Evolutionary conservation across 2,797 vertebrate genomes (phyloP).

Genomic region (Acanthurus lineatus): DNA sequence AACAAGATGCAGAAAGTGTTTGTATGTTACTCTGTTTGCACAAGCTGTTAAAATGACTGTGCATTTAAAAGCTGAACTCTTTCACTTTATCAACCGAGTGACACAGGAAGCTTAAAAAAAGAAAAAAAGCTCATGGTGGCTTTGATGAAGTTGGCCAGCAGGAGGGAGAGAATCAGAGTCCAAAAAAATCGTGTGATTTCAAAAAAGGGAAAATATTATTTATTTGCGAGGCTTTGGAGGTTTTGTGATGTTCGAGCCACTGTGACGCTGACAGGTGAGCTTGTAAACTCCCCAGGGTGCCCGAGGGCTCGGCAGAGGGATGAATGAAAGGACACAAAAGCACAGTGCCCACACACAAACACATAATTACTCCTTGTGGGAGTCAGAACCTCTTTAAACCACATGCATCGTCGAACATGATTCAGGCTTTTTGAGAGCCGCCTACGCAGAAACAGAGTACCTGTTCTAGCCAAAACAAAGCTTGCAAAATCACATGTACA

Average conservation of each 20-base stretch:
- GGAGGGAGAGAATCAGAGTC: neutral
- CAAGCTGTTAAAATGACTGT: constrained; percentile 45
- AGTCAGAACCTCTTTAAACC: neutral
- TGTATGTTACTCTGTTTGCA: constrained; percentile 53
- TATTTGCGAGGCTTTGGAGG: neutral
- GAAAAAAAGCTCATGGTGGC: neutral
- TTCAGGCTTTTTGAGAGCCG: neutral
- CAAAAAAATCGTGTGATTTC: neutral
- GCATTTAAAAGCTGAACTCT: constrained; percentile 22
- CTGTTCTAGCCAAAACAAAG: neutral
- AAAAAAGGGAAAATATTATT: neutral
- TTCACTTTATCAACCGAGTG: neutral
- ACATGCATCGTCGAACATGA: neutral
- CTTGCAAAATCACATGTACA: neutral
- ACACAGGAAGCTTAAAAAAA: neutral
- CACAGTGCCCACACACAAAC: neutral
- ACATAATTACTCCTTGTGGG: constrained; percentile 4
- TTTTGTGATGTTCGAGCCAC: constrained; percentile 17
- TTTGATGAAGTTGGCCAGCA: constrained; percentile 5
- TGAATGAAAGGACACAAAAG: constrained; percentile 8
- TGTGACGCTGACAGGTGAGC: constrained; percentile 47
- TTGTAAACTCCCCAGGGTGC: constrained; percentile 25
- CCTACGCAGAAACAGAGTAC: neutral
- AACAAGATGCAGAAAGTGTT: constrained; percentile 56
- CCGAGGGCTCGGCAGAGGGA: neutral